Evolutionary conservation across 92 coral and sea anemone genomes (phyloP), one percentile per base, ranked within the genome.

Genomic region (Porites divaricata): DNA sequence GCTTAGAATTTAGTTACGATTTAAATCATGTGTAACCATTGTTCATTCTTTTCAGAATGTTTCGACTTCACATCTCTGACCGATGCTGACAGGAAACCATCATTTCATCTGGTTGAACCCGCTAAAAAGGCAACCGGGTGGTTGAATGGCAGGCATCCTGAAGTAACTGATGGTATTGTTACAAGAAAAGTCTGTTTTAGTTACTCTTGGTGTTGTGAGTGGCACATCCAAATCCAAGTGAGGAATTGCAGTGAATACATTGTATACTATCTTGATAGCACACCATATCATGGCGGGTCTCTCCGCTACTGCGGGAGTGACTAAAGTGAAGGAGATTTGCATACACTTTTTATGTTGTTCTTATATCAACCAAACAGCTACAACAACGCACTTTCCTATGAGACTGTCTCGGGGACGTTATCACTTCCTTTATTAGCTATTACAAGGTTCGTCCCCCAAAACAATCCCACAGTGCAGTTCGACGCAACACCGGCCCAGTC

Each of bases 271-370:
- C 62, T 73, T 12, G 6, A 20, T 10, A 2, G 8, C 4, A 11
- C 16, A 13, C 26, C 77, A 7, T 21, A 1, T 10, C 7, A 1
- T 7, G 0, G 28, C 3, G 63, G 63, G 12, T 2, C 9, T 22
- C 48, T 50, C 24, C 76, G 76, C 21, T 72, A 72, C 76, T 72
- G 76, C 2, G 14, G 75, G 19, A 58, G 63, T 16, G 63, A 58
- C 63, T 58, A 58, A 58, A 16, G 63, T n/a, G n/a, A 8, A 58
- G 16, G 1, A 58, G n/a, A 16, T 58, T 4, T n/a, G n/a, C 16
- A 12, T 2, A 51, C 56, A 51, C 56, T 51, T 51, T n/a, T n/a
- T n/a, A 51, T 7, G 56, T 12, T 12, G 9, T 12, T 51, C 11
- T 51, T 12, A 51, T 12, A 51, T 51, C 56, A 51, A 51, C 56